A percentile compares a stretch with the other conserved stretches of the same genome.
phyloP scores from a whole-genome alignment of 1,140 invertebrate species.

The Hestina assimilis region DNA sequence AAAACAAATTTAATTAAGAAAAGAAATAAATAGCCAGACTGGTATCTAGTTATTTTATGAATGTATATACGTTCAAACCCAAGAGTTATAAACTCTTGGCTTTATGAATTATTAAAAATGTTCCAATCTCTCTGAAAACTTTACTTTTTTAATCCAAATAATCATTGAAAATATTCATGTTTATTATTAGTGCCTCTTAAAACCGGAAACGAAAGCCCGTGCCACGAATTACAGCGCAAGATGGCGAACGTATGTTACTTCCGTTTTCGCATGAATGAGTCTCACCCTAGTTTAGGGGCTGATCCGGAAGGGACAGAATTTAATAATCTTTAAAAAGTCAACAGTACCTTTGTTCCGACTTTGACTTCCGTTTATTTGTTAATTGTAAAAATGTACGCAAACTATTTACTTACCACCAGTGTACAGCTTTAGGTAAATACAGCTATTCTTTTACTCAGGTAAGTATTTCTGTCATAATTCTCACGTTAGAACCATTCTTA shows the following conservation, averaged over 20 bases:
- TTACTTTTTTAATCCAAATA: background rate
- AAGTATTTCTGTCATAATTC: background rate
- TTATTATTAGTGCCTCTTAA: slow-evolving; percentile 57
- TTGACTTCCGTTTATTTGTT: slow-evolving; percentile 51
- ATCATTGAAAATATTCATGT: slow-evolving; percentile 2
- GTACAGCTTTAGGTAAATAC: slow-evolving; percentile 6
- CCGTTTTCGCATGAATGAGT: slow-evolving; percentile 64
- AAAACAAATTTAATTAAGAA: no score
- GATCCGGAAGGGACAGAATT: slow-evolving; percentile 70
- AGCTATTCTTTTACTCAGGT: background rate
- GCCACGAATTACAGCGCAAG: slow-evolving; percentile 64
- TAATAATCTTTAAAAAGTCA: slow-evolving; percentile 71
- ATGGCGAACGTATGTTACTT: slow-evolving; percentile 69
- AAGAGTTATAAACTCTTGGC: no score
- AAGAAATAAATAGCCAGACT: no score
- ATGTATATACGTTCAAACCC: no score
- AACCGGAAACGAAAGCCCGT: slow-evolving; percentile 68
- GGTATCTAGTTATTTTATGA: no score
- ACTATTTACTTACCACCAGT: slow-evolving; percentile 6
- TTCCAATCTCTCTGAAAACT: no score
- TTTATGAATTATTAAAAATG: no score
- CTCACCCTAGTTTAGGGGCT: slow-evolving; percentile 59
- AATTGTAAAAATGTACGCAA: slow-evolving; percentile 26
- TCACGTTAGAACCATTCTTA: background rate
- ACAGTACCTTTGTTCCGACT: slow-evolving; percentile 54